phyloP scores from a whole-genome alignment of 2,113 vertebrate genomes.

The Bos taurus region ARS-UCD2.0 NC_037335.1:87327501-87328000 shows the following conservation, averaged over 20 bases:
- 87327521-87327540: neutral
- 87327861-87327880: neutral
- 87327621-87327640: neutral
- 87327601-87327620: neutral
- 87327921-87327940: neutral
- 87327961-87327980: neutral
- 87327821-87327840: neutral
- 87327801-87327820: no score
- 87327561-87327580: neutral
- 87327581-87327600: neutral
- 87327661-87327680: neutral
- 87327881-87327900: neutral
- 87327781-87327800: neutral
- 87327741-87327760: no score
- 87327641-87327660: neutral
- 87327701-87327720: neutral
- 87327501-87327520: no score
- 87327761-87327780: neutral
- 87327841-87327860: rapidly evolving
- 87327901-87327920: neutral
- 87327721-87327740: neutral
- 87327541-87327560: neutral
- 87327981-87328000: neutral
- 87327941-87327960: neutral
- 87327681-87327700: neutral